Base-by-base conservation (phyloP, 2,888 invertebrate genomes). In the Microplitis deprimator region DNA sequence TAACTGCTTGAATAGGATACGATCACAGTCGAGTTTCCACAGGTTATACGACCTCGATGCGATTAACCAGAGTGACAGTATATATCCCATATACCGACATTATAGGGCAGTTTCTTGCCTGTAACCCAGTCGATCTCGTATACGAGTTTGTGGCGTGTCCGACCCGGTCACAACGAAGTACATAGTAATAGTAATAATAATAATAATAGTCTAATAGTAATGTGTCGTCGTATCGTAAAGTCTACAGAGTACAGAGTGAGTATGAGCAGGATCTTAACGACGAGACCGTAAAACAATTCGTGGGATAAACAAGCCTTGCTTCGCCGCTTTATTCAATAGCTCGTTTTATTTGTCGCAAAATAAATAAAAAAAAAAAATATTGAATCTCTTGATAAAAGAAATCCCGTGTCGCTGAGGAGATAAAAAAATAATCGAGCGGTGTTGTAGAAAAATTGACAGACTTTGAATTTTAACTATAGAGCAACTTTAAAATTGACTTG, bases 211-310 rank as follows among this genome's bases (percentile, higher is more conserved):
- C 70, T 76, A 64, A 64, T 73, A 76, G 69, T 67, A 61, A 72
- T 72, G 77, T 77, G 77, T 80, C 72, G 73, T 65, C 68, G 75
- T 78, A 78, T 79, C 78, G 78, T 81, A 78, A 81, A 79, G 73
- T 73, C 71, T 69, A 73, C 77, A 75, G 50, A 50, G 50, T 50
- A 50, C 50, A 50, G 13, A 5, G 50, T 50, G 50, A 50, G 50
- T 8, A 50, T 50, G 50, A 50, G 29, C 29, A 29, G 50, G 50
- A 50, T 50, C 39, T 73, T 61, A 65, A 73, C 75, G 76, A 79
- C 77, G 79, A 79, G 59, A 75, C 73, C 75, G 73, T 73, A 76
- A 77, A 80, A 80, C 73, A 77, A 80, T 81, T 81, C 78, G 79
- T 73, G 68, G 73, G 65, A 80, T 80, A 70, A 79, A 79, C 77